Percentiles rank a stretch among this genome's conserved stretches.
Conservation (phyloP, 2,888 invertebrate species). For the Tiliacea aurago region DNA sequence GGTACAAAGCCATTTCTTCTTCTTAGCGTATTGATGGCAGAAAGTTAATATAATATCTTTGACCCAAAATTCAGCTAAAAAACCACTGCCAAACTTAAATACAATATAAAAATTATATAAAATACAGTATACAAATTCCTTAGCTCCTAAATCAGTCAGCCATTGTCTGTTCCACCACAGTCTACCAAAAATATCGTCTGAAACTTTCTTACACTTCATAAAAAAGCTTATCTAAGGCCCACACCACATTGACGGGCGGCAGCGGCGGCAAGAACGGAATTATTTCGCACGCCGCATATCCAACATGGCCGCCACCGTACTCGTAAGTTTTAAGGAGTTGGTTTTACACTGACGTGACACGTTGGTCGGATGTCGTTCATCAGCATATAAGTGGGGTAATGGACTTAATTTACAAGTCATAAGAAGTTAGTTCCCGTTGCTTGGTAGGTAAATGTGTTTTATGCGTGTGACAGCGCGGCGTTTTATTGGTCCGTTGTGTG, state of each 20-base stretch:
- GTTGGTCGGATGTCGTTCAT: constrained; percentile 54
- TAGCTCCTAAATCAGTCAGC: constrained; percentile 17
- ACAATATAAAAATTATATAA: constrained; percentile 16
- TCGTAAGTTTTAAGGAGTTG: constrained; percentile 51
- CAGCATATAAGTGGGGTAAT: constrained; percentile 56
- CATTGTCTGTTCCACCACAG: constrained; percentile 19
- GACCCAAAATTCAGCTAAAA: not conserved
- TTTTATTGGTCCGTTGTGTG: not conserved
- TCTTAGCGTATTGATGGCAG: not conserved
- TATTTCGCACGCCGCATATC: constrained; percentile 42
- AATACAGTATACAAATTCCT: constrained; percentile 16
- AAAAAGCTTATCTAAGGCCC: constrained; percentile 47
- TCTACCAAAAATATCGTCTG: constrained; percentile 20
- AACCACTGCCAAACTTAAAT: not conserved
- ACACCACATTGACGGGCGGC: constrained; percentile 12
- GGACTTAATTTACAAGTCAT: constrained; percentile 54
- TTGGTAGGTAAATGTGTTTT: constrained; percentile 5
- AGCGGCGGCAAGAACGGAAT: constrained; percentile 27
- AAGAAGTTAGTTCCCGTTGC: constrained; percentile 40
- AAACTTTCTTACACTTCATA: constrained; percentile 43
- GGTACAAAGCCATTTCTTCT: not conserved
- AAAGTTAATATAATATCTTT: not conserved
- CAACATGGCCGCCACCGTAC: constrained; percentile 32
- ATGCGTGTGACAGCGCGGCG: not conserved
- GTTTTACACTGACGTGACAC: constrained; percentile 52